Conservation (phyloP, 2,113 vertebrate species). For the Nycticryphes semicollaris region DNA sequence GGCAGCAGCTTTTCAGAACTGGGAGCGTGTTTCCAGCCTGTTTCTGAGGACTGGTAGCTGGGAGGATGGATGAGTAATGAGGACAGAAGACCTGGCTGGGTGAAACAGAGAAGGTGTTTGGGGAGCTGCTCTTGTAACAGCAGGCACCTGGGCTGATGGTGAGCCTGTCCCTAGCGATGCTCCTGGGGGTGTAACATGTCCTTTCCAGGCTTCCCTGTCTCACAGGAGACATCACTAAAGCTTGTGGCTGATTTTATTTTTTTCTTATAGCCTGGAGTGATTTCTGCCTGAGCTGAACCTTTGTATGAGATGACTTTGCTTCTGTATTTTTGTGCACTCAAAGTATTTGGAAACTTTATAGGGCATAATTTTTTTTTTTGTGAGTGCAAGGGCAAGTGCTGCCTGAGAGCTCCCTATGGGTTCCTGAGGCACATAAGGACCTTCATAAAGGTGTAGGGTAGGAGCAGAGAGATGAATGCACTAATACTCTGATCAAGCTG, state of each 20-base stretch:
- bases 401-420: not conserved
- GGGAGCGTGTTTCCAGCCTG: not conserved
- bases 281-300: not conserved
- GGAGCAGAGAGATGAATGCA: not conserved
- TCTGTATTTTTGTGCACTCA: not conserved
- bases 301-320: not conserved
- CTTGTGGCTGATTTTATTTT: not conserved
- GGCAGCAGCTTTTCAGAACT: slow-evolving; percentile 60
- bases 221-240: not conserved
- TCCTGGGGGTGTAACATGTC: not conserved
- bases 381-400: not conserved
- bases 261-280: not conserved
- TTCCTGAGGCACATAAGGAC: not conserved
- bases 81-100: not conserved
- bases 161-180: not conserved
- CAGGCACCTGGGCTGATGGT: fast-evolving
- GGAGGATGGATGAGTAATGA: not conserved
- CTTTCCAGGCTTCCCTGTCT: not conserved
- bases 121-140: too few relatives aligned
- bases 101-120: not conserved
- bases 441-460: not conserved
- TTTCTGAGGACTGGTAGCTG: not conserved
- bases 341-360: not conserved
- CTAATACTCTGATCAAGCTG: not conserved
- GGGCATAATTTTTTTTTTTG: not conserved